Base-by-base conservation (phyloP, 2,797 vertebrate species). In the Trachurus trachurus region DNA sequence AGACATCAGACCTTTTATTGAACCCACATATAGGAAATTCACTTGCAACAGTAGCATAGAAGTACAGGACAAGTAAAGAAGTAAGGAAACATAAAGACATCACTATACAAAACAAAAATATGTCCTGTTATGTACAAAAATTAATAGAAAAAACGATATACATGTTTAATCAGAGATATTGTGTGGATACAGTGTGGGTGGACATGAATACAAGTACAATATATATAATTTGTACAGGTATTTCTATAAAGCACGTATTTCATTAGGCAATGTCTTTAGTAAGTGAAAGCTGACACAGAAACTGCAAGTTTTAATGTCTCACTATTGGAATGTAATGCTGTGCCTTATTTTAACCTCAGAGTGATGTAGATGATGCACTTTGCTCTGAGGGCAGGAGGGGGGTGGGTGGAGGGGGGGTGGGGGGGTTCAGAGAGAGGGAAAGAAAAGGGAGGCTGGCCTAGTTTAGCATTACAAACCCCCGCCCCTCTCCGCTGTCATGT, bases 391-490 rank as follows among this genome's bases (percentile, higher is more conserved):
- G 56, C 45, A 49, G 67, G 71, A 56, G 34, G 34, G 34, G 50
- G 67, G 71, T 58, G 34, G 34, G 34, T 42, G 67, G 71, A 3
- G 26, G 1, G 26, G 26, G 26, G 26, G 26, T 26, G 52, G 67
- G 71, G 58, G 34, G 34, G 34, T 37, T 37, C 57, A 26, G 79
- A 47, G 29, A 34, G 34, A 45, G 37, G 66, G 60, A 76, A 40
- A 45, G 75, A 22, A 39, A 56, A 67, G 17, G 77, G 82, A 89
- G 93, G 92, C 81, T 52, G 86, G 82, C 53, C 88, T 87, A 75
- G 90, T 92, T 88, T 89, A 88, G 81, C 88, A 74, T 90, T 88
- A 81, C 87, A 73, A 76, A 65, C 76, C 80, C 74, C 82, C 89
- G 39, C 87, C 91, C 87, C 82, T 80, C 66, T 6, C 16, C 26